A percentile compares a stretch with the other conserved stretches of the same genome.
Conservation (phyloP, 2,797 vertebrate genomes). For the Sebastes wilsoni region DNA sequence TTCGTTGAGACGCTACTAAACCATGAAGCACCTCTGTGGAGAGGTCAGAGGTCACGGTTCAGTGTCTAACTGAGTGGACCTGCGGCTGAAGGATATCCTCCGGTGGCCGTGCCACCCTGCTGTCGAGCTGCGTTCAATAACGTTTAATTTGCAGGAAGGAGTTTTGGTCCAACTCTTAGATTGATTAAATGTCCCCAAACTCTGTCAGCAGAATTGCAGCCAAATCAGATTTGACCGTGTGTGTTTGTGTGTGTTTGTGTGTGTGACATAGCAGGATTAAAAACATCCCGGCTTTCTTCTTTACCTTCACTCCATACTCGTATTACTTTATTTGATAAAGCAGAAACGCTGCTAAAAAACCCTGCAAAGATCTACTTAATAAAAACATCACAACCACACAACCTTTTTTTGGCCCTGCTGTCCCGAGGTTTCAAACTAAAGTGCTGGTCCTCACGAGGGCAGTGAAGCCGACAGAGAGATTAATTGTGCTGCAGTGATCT, state of each 20-base stretch:
- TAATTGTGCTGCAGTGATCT: slow-evolving; percentile 1
- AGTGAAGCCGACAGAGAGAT: not conserved
- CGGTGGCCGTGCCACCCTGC: not conserved
- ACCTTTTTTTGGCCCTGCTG: too few relatives aligned
- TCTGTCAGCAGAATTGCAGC: slow-evolving; percentile 25
- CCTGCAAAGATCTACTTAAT: too few relatives aligned
- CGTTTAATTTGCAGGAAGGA: slow-evolving; percentile 23
- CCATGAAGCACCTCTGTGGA: not conserved
- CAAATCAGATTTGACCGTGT: slow-evolving; percentile 18
- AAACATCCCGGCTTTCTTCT: not conserved
- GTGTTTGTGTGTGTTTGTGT: not conserved
- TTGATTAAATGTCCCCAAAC: slow-evolving; percentile 52
- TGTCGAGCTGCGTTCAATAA: not conserved
- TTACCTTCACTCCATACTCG: not conserved
- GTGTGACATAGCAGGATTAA: not conserved
- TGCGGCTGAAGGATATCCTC: not conserved
- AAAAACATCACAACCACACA: too few relatives aligned
- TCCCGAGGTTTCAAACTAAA: not conserved
- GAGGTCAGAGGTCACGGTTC: slow-evolving; percentile 2
- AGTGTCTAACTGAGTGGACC: not conserved
- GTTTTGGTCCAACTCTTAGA: slow-evolving; percentile 24
- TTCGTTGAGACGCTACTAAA: not conserved
- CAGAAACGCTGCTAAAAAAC: not conserved
- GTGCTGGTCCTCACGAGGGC: not conserved
- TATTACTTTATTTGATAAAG: not conserved